Conservation (phyloP, 2,888 invertebrate genomes). For the Neoaliturus tenellus region DNA sequence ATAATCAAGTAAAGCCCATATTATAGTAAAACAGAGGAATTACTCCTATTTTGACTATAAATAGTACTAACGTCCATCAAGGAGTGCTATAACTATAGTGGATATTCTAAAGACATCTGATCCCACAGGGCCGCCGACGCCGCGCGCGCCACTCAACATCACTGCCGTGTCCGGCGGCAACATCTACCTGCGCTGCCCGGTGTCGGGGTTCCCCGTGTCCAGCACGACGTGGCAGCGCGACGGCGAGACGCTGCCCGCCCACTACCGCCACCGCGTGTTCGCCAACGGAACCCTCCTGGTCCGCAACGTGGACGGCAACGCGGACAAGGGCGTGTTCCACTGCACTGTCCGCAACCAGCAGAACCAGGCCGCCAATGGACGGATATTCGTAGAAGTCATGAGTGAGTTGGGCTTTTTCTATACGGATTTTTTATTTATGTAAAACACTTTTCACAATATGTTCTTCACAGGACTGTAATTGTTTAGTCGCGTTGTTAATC, state of each 20-base stretch:
- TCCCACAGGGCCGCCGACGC: conserved; percentile 73
- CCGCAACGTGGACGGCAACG: conserved; percentile 71
- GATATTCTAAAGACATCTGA: too few species aligned
- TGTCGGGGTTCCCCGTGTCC: conserved; percentile 75
- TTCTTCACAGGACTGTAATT: too few species aligned
- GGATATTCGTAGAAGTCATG: conserved; percentile 73
- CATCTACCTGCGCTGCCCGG: conserved; percentile 73
- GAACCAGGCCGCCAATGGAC: conserved; percentile 71
- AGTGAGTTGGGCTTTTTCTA: too few species aligned
- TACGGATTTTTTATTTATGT: too few species aligned
- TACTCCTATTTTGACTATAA: too few species aligned
- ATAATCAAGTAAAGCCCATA: too few species aligned
- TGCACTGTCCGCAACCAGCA: conserved; percentile 73
- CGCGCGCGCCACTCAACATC: conserved; percentile 73
- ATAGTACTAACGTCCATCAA: too few species aligned
- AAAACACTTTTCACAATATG: too few species aligned
- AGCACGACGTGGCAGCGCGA: conserved; percentile 74
- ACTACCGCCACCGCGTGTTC: conserved; percentile 72
- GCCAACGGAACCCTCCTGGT: conserved; percentile 73
- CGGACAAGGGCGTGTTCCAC: conserved; percentile 73
- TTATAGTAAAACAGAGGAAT: too few species aligned
- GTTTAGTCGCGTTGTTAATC: too few species aligned
- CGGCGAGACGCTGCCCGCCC: conserved; percentile 71
- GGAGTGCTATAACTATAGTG: too few species aligned
- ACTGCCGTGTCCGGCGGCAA: conserved; percentile 74